Conservation (phyloP, 2,888 invertebrate genomes). For the Endotricha flammealis region DNA sequence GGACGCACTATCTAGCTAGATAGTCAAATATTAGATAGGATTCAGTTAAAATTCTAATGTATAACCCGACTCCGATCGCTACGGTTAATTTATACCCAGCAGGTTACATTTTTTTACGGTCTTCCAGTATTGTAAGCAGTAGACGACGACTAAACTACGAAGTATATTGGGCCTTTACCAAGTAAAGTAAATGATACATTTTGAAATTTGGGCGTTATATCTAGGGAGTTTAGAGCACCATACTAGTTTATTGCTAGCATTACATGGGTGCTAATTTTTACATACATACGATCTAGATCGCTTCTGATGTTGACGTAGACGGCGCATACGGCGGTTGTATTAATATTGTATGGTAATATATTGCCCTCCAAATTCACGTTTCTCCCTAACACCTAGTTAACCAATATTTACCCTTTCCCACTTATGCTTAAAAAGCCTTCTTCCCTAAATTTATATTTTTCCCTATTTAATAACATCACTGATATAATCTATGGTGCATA, state of each 20-base stretch:
- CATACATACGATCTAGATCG: conserved; percentile 27
- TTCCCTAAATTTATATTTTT: conserved; percentile 26
- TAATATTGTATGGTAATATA: conserved; percentile 20
- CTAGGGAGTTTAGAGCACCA: conserved; percentile 37
- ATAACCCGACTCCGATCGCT: neutral
- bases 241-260: conserved; percentile 58
- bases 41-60: conserved; percentile 22
- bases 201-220: conserved; percentile 27
- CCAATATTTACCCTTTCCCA: conserved; percentile 34
- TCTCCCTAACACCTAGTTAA: conserved; percentile 27
- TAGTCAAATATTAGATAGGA: conserved; percentile 32
- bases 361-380: conserved; percentile 15
- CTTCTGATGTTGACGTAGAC: conserved; percentile 23
- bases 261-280: conserved; percentile 61
- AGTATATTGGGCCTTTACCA: conserved; percentile 31
- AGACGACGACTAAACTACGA: conserved; percentile 35
- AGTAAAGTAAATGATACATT: conserved; percentile 21
- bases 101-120: conserved; percentile 52
- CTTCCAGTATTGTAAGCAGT: conserved; percentile 65
- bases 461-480: conserved; percentile 34
- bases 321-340: conserved; percentile 25
- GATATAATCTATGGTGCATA: conserved; percentile 57
- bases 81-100: conserved; percentile 22
- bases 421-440: conserved; percentile 33
- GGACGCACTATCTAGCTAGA: conserved; percentile 26